Percentiles rank a stretch among this genome's conserved stretches.
These are phyloP conservation scores for Tachysurus fulvidraco DNA, from an alignment of 2,113 vertebrate genomes.

Conservation along the genomic window DNA sequence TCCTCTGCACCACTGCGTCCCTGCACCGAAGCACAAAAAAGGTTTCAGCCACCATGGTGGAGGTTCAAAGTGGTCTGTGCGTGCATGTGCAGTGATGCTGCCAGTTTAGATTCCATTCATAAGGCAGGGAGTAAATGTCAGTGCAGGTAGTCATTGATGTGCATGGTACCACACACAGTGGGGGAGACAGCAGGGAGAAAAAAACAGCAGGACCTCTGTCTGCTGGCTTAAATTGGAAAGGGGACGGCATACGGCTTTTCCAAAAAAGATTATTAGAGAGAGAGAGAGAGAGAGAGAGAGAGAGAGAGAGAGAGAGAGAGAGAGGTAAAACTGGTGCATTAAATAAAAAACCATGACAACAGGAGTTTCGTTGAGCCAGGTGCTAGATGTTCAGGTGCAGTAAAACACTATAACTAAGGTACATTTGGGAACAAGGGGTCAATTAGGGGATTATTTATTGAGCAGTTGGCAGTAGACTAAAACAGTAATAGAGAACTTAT, in stretches of 20 bases:
- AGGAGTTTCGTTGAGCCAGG: neutral
- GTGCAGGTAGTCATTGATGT: constrained; percentile 35
- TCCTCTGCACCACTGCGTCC: neutral
- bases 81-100: constrained; percentile 31
- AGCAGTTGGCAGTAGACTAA: neutral
- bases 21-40: constrained; percentile 3
- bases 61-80: constrained; percentile 16
- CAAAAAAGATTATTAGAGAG: constrained; percentile 6
- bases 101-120: constrained; percentile 47
- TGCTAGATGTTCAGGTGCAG: neutral
- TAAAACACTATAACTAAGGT: neutral
- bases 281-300: neutral
- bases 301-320: neutral
- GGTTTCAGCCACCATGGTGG: constrained; percentile 18
- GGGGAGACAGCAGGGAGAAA: constrained; percentile 7
- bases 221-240: constrained; percentile 30
- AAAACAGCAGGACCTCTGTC: constrained; percentile 31
- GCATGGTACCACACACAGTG: constrained; percentile 5
- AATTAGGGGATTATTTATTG: neutral
- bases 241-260: constrained; percentile 1
- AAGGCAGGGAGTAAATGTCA: constrained; percentile 50
- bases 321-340: constrained; percentile 16
- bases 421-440: neutral
- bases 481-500: neutral
- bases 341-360: constrained; percentile 29